Conservation (phyloP, 2,888 invertebrate genomes). For the Diadegma fenestrale region DNA sequence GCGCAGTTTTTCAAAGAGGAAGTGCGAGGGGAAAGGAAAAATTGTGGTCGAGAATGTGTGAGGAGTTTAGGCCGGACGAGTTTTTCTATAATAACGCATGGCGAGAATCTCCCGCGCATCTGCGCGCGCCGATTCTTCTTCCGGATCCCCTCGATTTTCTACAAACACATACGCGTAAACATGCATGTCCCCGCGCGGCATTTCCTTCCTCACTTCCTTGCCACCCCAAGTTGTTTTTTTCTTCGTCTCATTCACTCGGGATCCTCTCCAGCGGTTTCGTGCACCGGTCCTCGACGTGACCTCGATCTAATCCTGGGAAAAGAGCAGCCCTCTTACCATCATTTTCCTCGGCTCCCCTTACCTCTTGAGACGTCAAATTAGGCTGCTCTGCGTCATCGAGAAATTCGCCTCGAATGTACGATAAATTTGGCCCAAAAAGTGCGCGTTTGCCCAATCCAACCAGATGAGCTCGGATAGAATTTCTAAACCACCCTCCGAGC, state of each 20-base stretch:
- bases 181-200: conserved; percentile 28
- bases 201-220: conserved; percentile 51
- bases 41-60: conserved; percentile 52
- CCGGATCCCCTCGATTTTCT: conserved; percentile 58
- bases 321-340: conserved; percentile 49
- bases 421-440: conserved; percentile 36
- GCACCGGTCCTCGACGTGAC: conserved; percentile 44
- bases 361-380: conserved; percentile 43
- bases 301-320: conserved; percentile 58
- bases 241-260: conserved; percentile 45
- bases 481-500: conserved; percentile 28
- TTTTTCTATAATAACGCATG: conserved; percentile 37
- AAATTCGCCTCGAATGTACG: conserved; percentile 25
- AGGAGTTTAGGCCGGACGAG: conserved; percentile 18
- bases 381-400: conserved; percentile 11
- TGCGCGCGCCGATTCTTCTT: conserved; percentile 61
- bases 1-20: conserved; percentile 35
- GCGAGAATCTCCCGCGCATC: conserved; percentile 64
- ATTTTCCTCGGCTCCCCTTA: background rate
- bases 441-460: background rate
- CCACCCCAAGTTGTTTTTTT: conserved; percentile 15
- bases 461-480: conserved; percentile 3
- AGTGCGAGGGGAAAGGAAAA: conserved; percentile 35
- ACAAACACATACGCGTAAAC: background rate
- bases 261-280: conserved; percentile 51